Conservation (phyloP, 2,888 invertebrate genomes). For the Embidobia sp. region DNA sequence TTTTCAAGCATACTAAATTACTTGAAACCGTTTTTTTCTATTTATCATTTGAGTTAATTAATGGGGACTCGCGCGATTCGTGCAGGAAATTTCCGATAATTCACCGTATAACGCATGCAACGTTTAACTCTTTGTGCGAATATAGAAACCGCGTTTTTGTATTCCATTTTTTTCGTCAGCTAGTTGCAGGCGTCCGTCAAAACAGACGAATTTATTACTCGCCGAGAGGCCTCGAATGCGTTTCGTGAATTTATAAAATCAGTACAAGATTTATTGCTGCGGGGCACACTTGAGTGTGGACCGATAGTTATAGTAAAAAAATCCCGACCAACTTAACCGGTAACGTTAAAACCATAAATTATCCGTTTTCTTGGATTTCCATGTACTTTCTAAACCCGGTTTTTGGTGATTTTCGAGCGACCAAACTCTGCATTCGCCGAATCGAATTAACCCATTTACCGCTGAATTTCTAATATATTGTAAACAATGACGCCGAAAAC, state of each 20-base stretch:
- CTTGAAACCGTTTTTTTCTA: too few relatives aligned
- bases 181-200: slow-evolving; percentile 1
- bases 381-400: slow-evolving; percentile 33
- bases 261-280: slow-evolving; percentile 26
- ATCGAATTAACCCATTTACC: slow-evolving; percentile 16
- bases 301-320: slow-evolving; percentile 26
- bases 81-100: too few relatives aligned
- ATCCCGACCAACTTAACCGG: slow-evolving; percentile 16
- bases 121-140: too few relatives aligned
- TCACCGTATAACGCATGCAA: too few relatives aligned
- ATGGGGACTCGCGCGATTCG: too few relatives aligned
- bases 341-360: slow-evolving; percentile 40
- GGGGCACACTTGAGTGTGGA: slow-evolving; percentile 18
- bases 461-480: not conserved
- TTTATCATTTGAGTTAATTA: too few relatives aligned
- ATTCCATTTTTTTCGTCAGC: not conserved
- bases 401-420: slow-evolving; percentile 33
- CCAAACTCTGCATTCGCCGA: slow-evolving; percentile 17
- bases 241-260: slow-evolving; percentile 34
- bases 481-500: not conserved
- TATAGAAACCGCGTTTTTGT: not conserved
- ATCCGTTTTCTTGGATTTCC: slow-evolving; percentile 29
- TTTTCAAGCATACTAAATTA: too few relatives aligned
- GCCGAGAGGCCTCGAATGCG: not conserved
- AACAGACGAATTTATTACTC: slow-evolving; percentile 22